Base-by-base conservation (phyloP, 64 coral and sea anemone species). In the Dendrophyllia cribrosa region DNA sequence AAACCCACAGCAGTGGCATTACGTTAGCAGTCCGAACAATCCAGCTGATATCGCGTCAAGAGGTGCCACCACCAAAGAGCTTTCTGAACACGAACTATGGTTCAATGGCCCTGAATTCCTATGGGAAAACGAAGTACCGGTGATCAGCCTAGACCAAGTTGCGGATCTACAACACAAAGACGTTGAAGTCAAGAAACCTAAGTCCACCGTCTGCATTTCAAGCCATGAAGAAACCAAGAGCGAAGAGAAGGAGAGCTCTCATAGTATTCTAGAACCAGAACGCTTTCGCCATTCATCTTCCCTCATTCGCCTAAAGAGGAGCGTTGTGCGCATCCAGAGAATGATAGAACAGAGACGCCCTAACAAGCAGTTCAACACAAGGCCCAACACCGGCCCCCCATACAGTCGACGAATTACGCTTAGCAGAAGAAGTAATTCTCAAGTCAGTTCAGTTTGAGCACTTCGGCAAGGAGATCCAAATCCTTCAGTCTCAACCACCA, bases 271-370 rank as follows among this genome's bases (percentile, higher is more conserved):
- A 9, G 24, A 63, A 26, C 26, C 46, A 19, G 72, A 76, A n/a
- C 26, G 86, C 11, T 76, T 88, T 60, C 76, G 9, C 59, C 25
- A 45, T 16, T 88, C 60, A 16, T 76, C 86, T 5, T 77, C 86
- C 9, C 26, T 88, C 43, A 21, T 61, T 47, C 87, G 17, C 16
- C 58, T 77, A 60, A 78, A 78, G 56, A 78, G 75, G 14, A 78
- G 58, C 59, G 67, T 89, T 52, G 74, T 76, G 10, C 3, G n/a
- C 8, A 78, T 89, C n/a, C 87, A 78, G 62, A 75, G 87, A 46
- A 67, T 78, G 87, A 78, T 89, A 9, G 74, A 78, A 59, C 75
- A n/a, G 74, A 89, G 53, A 14, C n/a, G 74, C 66, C 59, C 59
- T 13, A 89, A 78, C 4, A 67, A 89, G 58, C 34, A 65, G 74